Conservation (phyloP, 2,113 vertebrate species). For the Hypanus sabinus region DNA sequence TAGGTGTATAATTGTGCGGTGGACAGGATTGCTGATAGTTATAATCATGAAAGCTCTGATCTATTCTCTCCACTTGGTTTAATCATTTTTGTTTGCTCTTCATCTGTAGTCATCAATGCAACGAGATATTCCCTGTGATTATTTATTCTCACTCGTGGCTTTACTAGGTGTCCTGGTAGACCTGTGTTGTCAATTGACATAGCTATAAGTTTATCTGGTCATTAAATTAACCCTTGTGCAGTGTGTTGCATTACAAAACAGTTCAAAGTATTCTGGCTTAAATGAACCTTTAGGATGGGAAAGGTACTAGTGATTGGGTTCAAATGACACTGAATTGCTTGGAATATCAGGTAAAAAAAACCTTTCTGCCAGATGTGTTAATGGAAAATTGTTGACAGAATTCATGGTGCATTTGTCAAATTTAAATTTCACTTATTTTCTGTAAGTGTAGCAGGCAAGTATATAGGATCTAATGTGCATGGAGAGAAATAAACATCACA, state of each 20-base stretch:
- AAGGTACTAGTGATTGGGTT: not conserved
- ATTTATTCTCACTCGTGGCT: not conserved
- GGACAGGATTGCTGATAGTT: not conserved
- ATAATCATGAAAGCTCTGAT: not conserved
- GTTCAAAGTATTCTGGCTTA: not conserved
- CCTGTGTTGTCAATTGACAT: not conserved
- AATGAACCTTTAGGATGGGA: not conserved
- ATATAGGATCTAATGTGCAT: not conserved
- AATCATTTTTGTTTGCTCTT: not conserved
- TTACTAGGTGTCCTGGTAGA: not conserved
- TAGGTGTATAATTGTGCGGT: not conserved
- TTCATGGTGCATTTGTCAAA: not conserved
- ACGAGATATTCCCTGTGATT: not conserved
- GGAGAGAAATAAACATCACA: not conserved
- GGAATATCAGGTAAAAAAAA: not conserved
- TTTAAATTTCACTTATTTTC: not conserved
- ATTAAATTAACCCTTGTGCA: not conserved
- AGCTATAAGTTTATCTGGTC: not conserved
- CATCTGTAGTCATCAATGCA: not conserved
- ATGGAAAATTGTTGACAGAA: not conserved
- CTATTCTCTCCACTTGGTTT: not conserved
- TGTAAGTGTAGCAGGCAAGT: not conserved
- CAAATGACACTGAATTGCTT: not conserved
- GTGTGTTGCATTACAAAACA: not conserved
- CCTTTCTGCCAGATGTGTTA: not conserved